These are phyloP conservation scores for Trissolcus brochymenae DNA, from an alignment of 2,888 invertebrate species.

Conservation along the genomic window DNA sequence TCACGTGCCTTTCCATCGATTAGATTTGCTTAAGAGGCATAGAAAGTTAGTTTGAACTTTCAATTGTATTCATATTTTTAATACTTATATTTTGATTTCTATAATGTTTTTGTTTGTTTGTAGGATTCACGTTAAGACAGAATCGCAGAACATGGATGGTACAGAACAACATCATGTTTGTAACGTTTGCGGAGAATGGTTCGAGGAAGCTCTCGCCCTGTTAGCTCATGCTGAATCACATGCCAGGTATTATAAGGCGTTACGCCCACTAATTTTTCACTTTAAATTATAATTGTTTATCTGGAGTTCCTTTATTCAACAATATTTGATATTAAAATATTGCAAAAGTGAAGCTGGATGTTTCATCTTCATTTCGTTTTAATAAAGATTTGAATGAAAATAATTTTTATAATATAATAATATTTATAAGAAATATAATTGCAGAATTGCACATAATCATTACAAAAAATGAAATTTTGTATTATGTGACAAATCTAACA, in stretches of 20 bases:
- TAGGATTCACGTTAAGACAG: conserved; percentile 73
- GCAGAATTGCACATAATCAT: no score
- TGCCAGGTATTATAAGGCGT: conserved; percentile 77
- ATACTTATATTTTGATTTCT: background rate
- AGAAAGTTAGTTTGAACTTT: conserved; percentile 75
- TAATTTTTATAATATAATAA: no score
- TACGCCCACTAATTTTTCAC: conserved; percentile 6
- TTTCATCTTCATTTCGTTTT: no score
- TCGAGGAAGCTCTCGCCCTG: conserved; percentile 85
- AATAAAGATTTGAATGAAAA: no score
- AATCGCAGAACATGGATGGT: conserved; percentile 67
- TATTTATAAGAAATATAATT: no score
- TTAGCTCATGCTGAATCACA: conserved; percentile 88
- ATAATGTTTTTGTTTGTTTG: background rate
- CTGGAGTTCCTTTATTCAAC: background rate
- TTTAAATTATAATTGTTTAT: background rate
- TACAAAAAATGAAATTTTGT: no score
- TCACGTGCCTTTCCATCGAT: conserved; percentile 87
- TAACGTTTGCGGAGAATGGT: conserved; percentile 87
- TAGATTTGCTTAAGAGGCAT: conserved; percentile 85
- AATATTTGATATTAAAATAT: no score
- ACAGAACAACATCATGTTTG: conserved; percentile 81
- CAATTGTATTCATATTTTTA: background rate
- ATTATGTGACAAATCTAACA: background rate
- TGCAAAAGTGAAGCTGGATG: no score